Evolutionary conservation across 2,888 invertebrate genomes (phyloP).

Genomic region (Drosophila tanythrix): DNA sequence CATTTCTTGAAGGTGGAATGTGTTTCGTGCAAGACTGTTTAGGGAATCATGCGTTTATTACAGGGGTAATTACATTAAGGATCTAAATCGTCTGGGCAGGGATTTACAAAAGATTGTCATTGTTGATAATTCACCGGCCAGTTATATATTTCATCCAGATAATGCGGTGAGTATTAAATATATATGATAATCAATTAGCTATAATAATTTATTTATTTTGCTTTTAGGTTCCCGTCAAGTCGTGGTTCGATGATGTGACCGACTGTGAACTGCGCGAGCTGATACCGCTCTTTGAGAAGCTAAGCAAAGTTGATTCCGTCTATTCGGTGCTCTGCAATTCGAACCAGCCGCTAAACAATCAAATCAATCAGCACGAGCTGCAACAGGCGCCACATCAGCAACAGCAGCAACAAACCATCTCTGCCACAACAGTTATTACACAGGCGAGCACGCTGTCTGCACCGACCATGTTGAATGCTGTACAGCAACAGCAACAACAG

Average conservation of each 20-base stretch:
- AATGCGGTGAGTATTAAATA: conserved; percentile 94
- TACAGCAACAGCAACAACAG: conserved; percentile 28
- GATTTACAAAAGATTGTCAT: conserved; percentile 98
- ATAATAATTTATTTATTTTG: neutral
- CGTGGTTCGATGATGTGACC: conserved; percentile 99
- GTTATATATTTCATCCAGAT: conserved; percentile 99
- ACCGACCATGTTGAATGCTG: conserved; percentile 79
- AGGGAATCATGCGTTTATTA: conserved; percentile 99
- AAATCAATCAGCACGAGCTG: conserved; percentile 70
- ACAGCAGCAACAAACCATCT: conserved; percentile 81
- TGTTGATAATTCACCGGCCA: conserved; percentile 99
- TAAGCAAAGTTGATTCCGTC: conserved; percentile 98
- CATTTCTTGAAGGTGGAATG: conserved; percentile 91
- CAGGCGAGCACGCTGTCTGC: conserved; percentile 83
- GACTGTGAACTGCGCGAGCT: conserved; percentile 98
- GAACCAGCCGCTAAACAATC: conserved; percentile 90
- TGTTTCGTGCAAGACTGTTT: conserved; percentile 97
- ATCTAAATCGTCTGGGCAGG: conserved; percentile 98
- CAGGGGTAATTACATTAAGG: conserved; percentile 99
- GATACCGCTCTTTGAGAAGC: conserved; percentile 98
- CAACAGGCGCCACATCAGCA: conserved; percentile 71
- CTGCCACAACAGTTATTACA: conserved; percentile 84
- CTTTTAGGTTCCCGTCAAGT: conserved; percentile 96
- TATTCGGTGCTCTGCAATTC: conserved; percentile 97
- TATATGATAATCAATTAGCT: neutral